Evolutionary conservation across 2,888 invertebrate genomes (phyloP).

Genomic region (Ganaspis brasiliensis): DNA sequence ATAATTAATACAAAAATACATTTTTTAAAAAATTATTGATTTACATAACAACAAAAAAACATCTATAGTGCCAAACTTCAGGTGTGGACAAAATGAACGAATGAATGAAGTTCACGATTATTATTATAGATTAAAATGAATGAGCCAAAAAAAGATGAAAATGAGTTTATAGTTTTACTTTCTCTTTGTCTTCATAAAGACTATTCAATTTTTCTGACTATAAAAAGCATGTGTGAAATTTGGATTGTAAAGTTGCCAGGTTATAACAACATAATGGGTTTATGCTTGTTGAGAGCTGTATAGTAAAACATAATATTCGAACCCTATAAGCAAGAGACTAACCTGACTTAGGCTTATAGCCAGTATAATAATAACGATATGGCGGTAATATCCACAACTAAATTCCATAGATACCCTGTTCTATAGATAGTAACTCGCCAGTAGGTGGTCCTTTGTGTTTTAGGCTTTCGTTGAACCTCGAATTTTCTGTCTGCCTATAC

Average conservation of each 20-base stretch:
- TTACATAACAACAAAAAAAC: too few relatives aligned
- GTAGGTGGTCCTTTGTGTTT: slow-evolving; percentile 32
- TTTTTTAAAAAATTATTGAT: too few relatives aligned
- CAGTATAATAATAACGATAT: slow-evolving; percentile 34
- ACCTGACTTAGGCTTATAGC: slow-evolving; percentile 21
- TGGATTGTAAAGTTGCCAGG: background rate
- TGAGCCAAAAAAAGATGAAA: too few relatives aligned
- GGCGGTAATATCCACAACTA: slow-evolving; percentile 26
- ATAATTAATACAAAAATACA: too few relatives aligned
- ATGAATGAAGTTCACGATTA: too few relatives aligned
- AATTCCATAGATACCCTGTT: slow-evolving; percentile 31
- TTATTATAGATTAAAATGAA: too few relatives aligned
- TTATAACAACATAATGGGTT: slow-evolving; percentile 18
- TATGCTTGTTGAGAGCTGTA: slow-evolving; percentile 7
- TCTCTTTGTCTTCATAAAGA: too few relatives aligned
- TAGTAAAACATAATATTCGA: slow-evolving; percentile 26
- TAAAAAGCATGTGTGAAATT: too few relatives aligned
- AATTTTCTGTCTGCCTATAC: slow-evolving; percentile 9
- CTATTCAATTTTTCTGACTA: too few relatives aligned
- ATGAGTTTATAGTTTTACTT: too few relatives aligned
- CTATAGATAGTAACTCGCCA: slow-evolving; percentile 19
- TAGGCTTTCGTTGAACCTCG: slow-evolving; percentile 33
- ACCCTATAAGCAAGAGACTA: slow-evolving; percentile 23
- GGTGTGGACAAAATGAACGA: too few relatives aligned
- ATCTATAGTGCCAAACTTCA: too few relatives aligned